These are phyloP conservation scores for Drusus annulatus DNA, from an alignment of 1,140 invertebrate species.

Conservation along the genomic window DNA sequence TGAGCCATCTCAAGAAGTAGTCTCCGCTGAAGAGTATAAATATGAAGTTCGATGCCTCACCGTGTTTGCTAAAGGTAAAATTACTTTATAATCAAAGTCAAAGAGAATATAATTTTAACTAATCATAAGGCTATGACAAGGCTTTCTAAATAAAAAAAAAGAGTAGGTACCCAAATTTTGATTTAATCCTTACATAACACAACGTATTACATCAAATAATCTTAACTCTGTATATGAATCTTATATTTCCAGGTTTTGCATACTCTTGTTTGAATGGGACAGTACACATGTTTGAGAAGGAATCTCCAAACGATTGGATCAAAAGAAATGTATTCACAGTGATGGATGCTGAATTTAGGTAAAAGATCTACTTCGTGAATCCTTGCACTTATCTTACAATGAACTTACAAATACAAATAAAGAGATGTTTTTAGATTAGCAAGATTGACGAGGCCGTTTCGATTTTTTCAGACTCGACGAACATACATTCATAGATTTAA, in stretches of 20 bases:
- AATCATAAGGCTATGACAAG: too few relatives aligned
- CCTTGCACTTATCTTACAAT: too few relatives aligned
- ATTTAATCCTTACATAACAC: too few relatives aligned
- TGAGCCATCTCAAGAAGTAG: conserved; percentile 45
- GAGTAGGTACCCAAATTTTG: too few relatives aligned
- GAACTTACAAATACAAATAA: too few relatives aligned
- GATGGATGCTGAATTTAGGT: conserved; percentile 71
- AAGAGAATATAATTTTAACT: background rate
- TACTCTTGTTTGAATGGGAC: conserved; percentile 74
- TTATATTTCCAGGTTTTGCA: conserved; percentile 75
- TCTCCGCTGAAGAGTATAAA: conserved; percentile 51
- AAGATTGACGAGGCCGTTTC: too few relatives aligned
- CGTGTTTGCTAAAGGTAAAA: conserved; percentile 65
- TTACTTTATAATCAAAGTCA: background rate
- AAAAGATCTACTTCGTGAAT: background rate
- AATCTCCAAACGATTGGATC: conserved; percentile 73
- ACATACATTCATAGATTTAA: conserved; percentile 61
- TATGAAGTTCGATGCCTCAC: conserved; percentile 68
- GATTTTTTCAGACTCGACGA: conserved; percentile 44
- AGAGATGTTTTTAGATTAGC: too few relatives aligned
- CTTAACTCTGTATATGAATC: too few relatives aligned
- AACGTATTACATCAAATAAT: too few relatives aligned
- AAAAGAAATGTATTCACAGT: conserved; percentile 75
- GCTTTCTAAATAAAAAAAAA: too few relatives aligned
- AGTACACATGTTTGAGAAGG: conserved; percentile 78